Conservation (phyloP, 2,113 vertebrate species). For the Chlamydotis undulata region DNA sequence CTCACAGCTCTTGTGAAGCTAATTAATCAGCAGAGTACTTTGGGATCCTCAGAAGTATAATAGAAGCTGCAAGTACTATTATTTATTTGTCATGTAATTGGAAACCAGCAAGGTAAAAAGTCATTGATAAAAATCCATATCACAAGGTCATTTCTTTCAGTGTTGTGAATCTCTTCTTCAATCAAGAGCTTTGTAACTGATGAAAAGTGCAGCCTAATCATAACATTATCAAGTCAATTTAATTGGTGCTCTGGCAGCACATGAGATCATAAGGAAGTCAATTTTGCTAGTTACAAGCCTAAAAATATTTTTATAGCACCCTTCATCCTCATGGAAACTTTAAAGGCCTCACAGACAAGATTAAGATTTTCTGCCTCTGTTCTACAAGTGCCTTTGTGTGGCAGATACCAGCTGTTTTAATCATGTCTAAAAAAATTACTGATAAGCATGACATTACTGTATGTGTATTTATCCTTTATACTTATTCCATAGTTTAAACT, state of each 20-base stretch:
- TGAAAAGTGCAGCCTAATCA: conserved; percentile 70
- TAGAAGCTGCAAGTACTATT: conserved; percentile 63
- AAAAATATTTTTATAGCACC: conserved; percentile 63
- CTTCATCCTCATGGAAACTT: conserved; percentile 45
- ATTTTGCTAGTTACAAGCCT: conserved; percentile 57
- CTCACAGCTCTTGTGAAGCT: conserved; percentile 46
- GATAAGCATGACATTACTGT: not conserved
- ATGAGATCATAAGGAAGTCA: conserved; percentile 66
- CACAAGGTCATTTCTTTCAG: conserved; percentile 67
- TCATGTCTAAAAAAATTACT: not conserved
- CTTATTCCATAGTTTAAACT: not conserved
- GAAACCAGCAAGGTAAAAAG: conserved; percentile 66
- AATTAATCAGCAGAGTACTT: conserved; percentile 68
- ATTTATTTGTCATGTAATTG: conserved; percentile 71
- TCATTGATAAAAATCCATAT: conserved; percentile 71
- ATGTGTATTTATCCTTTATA: not conserved
- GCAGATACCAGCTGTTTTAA: not conserved
- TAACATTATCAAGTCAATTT: conserved; percentile 71
- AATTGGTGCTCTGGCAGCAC: conserved; percentile 65
- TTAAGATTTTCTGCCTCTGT: not conserved
- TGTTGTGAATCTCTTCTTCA: conserved; percentile 67
- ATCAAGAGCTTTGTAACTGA: conserved; percentile 72
- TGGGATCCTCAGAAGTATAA: conserved; percentile 62
- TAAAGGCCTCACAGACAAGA: not conserved
- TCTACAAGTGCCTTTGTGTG: not conserved